These are phyloP conservation scores for Steinernema hermaphroditum DNA, from an alignment of 2,888 invertebrate genomes.

Conservation along the genomic window DNA sequence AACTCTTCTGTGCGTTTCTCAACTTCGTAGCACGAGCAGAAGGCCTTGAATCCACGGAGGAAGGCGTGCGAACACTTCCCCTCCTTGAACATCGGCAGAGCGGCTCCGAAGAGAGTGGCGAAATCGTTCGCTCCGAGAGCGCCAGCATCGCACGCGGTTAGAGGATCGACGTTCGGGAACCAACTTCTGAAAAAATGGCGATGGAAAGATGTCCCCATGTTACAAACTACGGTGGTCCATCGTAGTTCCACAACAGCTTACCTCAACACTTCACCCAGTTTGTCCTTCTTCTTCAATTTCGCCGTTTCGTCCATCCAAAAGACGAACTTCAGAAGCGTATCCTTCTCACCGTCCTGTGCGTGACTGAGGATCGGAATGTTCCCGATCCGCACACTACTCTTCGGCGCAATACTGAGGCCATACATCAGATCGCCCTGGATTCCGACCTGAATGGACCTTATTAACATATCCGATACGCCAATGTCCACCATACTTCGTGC, in stretches of 20 bases:
- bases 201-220: neutral
- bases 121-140: neutral
- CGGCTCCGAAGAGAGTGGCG: neutral
- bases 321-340: neutral
- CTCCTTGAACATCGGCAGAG: neutral
- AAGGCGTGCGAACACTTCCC: neutral
- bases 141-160: neutral
- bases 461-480: neutral
- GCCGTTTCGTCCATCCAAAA: conserved; percentile 15
- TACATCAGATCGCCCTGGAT: neutral
- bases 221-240: too few species aligned
- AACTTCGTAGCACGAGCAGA: too few species aligned
- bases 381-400: neutral
- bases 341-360: neutral
- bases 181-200: neutral
- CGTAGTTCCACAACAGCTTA: neutral
- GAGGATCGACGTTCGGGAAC: neutral
- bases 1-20: too few species aligned
- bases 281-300: neutral
- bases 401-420: conserved; percentile 1
- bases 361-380: neutral
- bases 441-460: neutral
- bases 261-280: neutral
- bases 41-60: too few species aligned
- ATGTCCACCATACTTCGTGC: neutral